Evolutionary conservation across 2,888 invertebrate species (phyloP).

Genomic region (Troilus luridus): DNA sequence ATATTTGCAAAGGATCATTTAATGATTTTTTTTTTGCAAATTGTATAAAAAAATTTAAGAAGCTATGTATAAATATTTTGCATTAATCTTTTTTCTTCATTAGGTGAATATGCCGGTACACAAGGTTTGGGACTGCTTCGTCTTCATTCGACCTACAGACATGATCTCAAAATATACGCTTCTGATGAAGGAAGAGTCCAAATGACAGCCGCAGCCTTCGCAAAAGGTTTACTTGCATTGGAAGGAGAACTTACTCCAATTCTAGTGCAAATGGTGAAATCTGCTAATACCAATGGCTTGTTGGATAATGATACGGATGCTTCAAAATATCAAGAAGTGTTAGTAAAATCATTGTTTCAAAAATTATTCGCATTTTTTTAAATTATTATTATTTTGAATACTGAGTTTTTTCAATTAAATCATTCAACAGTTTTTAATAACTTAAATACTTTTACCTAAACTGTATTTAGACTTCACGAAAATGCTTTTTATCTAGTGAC

Average conservation of each 20-base stretch:
- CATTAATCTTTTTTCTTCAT: neutral
- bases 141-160: slow-evolving; percentile 97
- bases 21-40: neutral
- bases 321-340: slow-evolving; percentile 95
- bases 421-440: neutral
- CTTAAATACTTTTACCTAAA: no score
- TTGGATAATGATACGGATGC: slow-evolving; percentile 98
- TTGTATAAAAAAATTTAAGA: neutral
- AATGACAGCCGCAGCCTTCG: slow-evolving; percentile 99
- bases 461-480: no score
- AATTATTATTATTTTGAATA: neutral
- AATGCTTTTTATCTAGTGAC: no score
- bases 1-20: neutral
- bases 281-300: slow-evolving; percentile 98
- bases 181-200: slow-evolving; percentile 99
- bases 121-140: slow-evolving; percentile 95
- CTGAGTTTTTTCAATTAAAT: neutral
- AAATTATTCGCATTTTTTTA: neutral
- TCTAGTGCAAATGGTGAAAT: slow-evolving; percentile 99
- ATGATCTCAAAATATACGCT: slow-evolving; percentile 99
- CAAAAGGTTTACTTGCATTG: slow-evolving; percentile 95
- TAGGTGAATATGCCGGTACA: slow-evolving; percentile 88
- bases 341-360: slow-evolving; percentile 66
- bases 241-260: slow-evolving; percentile 99
- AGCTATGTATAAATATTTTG: neutral